phyloP scores from a whole-genome alignment of 1,140 invertebrate genomes.

The Drosophila nigromelanica region DNA sequence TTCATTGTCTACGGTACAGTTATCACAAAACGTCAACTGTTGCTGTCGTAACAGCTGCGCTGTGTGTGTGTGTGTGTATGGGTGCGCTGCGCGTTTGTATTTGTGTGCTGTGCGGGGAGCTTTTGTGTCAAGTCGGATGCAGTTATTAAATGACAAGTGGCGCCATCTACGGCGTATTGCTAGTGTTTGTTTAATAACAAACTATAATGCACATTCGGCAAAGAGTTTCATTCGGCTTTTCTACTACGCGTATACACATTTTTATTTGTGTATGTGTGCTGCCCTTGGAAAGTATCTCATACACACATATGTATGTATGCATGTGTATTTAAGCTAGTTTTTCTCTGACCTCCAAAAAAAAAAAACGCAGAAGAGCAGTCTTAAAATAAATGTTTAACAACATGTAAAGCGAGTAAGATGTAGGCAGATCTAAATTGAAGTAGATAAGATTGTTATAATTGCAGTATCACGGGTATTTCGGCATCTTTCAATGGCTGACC shows the following conservation, averaged over 20 bases:
- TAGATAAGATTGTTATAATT: constrained; percentile 3
- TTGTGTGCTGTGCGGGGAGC: constrained; percentile 4
- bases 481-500: too few relatives aligned
- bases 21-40: constrained; percentile 23
- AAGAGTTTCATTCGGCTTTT: too few relatives aligned
- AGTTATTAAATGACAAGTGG: constrained; percentile 24
- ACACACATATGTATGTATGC: too few relatives aligned
- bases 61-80: constrained; percentile 3
- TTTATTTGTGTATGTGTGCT: too few relatives aligned
- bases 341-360: too few relatives aligned
- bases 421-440: not conserved
- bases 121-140: constrained; percentile 7
- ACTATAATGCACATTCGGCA: too few relatives aligned
- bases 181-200: too few relatives aligned
- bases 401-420: not conserved
- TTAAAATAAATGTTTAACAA: not conserved
- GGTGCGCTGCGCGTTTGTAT: not conserved
- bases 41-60: constrained; percentile 3
- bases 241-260: too few relatives aligned
- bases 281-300: too few relatives aligned
- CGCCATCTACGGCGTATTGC: constrained; percentile 11
- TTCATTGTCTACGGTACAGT: constrained; percentile 35
- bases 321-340: too few relatives aligned
- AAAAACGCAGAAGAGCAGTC: too few relatives aligned
- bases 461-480: not conserved